phyloP scores from a whole-genome alignment of 2,797 vertebrate genomes.

The Rhinichthys osculus region DNA sequence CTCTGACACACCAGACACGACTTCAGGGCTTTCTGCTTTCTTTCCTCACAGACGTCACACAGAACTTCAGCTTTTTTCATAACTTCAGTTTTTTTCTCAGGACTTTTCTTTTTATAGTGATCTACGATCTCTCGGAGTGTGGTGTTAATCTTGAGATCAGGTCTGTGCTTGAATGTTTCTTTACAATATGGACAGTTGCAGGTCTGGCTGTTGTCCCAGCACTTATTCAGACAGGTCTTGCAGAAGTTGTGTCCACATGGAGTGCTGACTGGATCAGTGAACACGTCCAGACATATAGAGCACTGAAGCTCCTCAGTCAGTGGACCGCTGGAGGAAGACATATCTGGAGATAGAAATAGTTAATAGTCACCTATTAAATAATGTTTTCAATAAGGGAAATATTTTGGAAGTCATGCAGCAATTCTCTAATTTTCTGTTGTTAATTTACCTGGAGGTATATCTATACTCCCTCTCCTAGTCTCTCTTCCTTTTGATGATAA shows the following conservation, averaged over 20 bases:
- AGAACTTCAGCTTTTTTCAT: too few species aligned
- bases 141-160: constrained; percentile 14
- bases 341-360: accelerated
- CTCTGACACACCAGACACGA: neutral
- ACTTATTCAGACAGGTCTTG: neutral
- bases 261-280: constrained; percentile 1
- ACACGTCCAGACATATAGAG: constrained; percentile 7
- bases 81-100: neutral
- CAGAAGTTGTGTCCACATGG: constrained; percentile 13
- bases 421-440: too few species aligned
- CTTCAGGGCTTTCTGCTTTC: neutral
- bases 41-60: neutral
- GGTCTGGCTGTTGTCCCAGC: constrained; percentile 2
- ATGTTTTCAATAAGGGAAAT: too few species aligned
- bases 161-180: neutral
- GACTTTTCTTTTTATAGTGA: neutral
- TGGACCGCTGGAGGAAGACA: neutral
- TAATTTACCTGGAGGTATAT: too few species aligned
- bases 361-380: too few species aligned
- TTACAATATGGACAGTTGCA: constrained; percentile 3
- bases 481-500: too few species aligned
- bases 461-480: too few species aligned
- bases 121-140: neutral
- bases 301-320: neutral
- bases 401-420: too few species aligned